Conservation (phyloP, 2,888 invertebrate genomes). For the Loripinus fragilis region DNA sequence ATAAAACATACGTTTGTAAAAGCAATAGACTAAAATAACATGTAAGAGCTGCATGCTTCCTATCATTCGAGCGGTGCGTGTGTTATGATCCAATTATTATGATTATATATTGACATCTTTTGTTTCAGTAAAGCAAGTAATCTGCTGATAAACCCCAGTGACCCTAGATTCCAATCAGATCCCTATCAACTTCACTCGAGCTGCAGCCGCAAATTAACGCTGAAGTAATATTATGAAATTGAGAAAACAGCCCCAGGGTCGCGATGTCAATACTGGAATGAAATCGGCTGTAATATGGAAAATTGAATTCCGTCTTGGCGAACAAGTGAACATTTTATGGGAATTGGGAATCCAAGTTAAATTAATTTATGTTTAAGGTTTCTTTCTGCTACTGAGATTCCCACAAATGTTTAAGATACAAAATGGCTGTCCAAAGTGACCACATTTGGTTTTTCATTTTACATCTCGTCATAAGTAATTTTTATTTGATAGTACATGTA, state of each 20-base stretch:
- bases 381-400: too few relatives aligned
- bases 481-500: too few relatives aligned
- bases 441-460: too few relatives aligned
- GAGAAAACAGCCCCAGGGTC: conserved; percentile 45
- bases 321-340: too few relatives aligned
- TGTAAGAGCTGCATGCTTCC: too few relatives aligned
- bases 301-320: conserved; percentile 43
- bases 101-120: conserved; percentile 3
- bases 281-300: conserved; percentile 47
- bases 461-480: too few relatives aligned
- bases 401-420: too few relatives aligned
- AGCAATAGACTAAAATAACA: too few relatives aligned
- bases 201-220: conserved; percentile 33
- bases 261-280: conserved; percentile 42
- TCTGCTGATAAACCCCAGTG: neutral
- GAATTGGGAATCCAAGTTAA: too few relatives aligned
- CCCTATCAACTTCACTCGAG: conserved; percentile 31
- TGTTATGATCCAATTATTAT: neutral
- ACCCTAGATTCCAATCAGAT: conserved; percentile 19
- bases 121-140: neutral
- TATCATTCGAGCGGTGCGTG: neutral
- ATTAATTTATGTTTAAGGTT: too few relatives aligned
- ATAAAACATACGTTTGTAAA: too few relatives aligned
- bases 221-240: conserved; percentile 51
- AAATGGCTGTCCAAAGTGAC: too few relatives aligned